Percentiles rank a stretch among this genome's conserved stretches.
These are phyloP conservation scores for Yponomeuta evonymella DNA, from an alignment of 2,888 invertebrate genomes.

Conservation along the genomic window DNA sequence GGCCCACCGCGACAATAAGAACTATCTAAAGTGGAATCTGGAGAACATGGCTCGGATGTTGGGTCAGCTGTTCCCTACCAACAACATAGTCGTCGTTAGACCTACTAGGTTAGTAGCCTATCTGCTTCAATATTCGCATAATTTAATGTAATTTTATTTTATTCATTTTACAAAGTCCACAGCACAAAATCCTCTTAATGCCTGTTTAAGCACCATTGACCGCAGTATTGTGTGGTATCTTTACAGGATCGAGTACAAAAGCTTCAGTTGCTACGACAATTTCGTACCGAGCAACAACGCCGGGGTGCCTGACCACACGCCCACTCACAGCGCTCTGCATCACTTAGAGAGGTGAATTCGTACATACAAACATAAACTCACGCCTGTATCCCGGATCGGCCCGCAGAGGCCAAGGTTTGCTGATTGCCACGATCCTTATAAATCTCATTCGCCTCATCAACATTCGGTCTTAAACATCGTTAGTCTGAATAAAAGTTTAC, in stretches of 20 bases:
- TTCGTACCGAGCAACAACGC: conserved; percentile 88
- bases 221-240: conserved; percentile 22
- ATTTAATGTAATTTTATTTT: background rate
- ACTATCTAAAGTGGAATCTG: conserved; percentile 87
- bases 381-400: too few species aligned
- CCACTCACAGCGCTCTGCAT: conserved; percentile 81
- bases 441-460: too few species aligned
- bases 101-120: conserved; percentile 79
- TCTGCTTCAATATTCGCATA: background rate
- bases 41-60: conserved; percentile 84
- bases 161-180: too few species aligned
- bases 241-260: conserved; percentile 85
- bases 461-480: too few species aligned
- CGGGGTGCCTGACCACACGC: conserved; percentile 88
- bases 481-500: too few species aligned
- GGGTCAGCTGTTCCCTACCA: conserved; percentile 80
- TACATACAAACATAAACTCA: conserved; percentile 12
- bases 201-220: too few species aligned
- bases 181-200: too few species aligned
- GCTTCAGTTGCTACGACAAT: conserved; percentile 92
- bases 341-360: conserved; percentile 80
- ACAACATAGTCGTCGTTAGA: conserved; percentile 83
- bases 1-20: conserved; percentile 82
- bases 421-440: too few species aligned
- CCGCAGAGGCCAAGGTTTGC: too few species aligned